phyloP scores from a whole-genome alignment of 2,888 invertebrate genomes.

The Patella ulyssiponensis region DNA sequence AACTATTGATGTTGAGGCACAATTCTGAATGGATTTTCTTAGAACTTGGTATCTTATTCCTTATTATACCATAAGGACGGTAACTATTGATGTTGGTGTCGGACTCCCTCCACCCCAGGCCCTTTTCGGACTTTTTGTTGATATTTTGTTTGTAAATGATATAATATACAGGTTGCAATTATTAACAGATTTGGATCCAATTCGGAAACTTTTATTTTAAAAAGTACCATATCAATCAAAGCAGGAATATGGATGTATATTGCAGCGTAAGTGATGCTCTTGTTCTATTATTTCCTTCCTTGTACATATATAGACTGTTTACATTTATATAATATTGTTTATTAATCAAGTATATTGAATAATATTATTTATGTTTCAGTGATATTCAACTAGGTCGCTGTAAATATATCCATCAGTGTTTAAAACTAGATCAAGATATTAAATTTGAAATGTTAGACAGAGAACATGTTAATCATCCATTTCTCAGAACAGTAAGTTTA shows the following conservation, averaged over 20 bases:
- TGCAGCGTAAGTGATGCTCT: not conserved
- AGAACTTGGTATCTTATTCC: no score
- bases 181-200: no score
- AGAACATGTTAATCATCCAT: conserved; percentile 79
- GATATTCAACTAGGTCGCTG: conserved; percentile 89
- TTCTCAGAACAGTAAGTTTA: conserved; percentile 81
- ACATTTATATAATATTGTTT: conserved; percentile 1
- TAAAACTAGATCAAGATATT: conserved; percentile 89
- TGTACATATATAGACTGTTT: not conserved
- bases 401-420: conserved; percentile 93
- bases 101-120: no score
- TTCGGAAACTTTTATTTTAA: no score
- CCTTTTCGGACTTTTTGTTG: not conserved
- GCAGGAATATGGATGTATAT: no score
- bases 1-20: no score
- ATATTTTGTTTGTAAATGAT: no score
- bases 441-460: conserved; percentile 76
- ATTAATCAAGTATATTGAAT: not conserved
- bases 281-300: not conserved
- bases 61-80: no score
- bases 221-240: no score
- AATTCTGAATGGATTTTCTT: no score
- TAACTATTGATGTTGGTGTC: no score
- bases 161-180: not conserved
- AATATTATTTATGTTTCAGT: conserved; percentile 48